These are phyloP conservation scores for Paratilapia polleni DNA, from an alignment of 2,113 vertebrate species.

Conservation along the genomic window DNA sequence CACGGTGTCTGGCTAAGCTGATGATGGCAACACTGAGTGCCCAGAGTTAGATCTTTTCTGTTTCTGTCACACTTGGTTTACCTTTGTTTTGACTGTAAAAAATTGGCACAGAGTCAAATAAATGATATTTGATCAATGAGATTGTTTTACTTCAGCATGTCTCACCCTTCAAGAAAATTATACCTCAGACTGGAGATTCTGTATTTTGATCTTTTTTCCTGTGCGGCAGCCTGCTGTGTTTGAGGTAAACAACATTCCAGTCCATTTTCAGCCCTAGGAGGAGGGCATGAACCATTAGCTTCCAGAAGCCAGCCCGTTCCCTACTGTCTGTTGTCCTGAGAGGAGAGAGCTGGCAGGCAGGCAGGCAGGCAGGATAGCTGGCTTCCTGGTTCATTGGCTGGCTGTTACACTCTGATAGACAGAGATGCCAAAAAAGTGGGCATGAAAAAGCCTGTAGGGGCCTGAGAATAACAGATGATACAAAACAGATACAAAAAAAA, in stretches of 20 bases:
- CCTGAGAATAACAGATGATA: slow-evolving; percentile 38
- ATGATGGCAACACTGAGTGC: background rate
- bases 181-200: slow-evolving; percentile 25
- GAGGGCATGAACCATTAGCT: slow-evolving; percentile 70
- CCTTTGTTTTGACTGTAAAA: slow-evolving; percentile 20
- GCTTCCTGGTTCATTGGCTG: slow-evolving; percentile 54
- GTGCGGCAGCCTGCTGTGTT: slow-evolving; percentile 48
- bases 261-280: slow-evolving; percentile 64
- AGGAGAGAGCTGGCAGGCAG: slow-evolving; percentile 55
- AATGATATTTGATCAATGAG: slow-evolving; percentile 30
- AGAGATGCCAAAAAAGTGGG: slow-evolving; percentile 56
- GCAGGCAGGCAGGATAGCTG: slow-evolving; percentile 44
- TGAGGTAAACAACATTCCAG: slow-evolving; percentile 74
- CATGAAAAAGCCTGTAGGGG: slow-evolving; percentile 48
- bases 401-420: slow-evolving; percentile 58
- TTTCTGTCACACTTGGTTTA: slow-evolving; percentile 11
- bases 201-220: slow-evolving; percentile 42
- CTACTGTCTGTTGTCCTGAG: slow-evolving; percentile 50
- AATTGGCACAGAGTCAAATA: slow-evolving; percentile 1
- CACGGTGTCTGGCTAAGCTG: background rate
- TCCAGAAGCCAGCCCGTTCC: slow-evolving; percentile 54
- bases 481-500: slow-evolving; percentile 16
- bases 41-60: slow-evolving; percentile 1
- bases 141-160: slow-evolving; percentile 31
- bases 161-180: slow-evolving; percentile 29